Conservation (phyloP, 2,797 vertebrate species). For the Nasua narica region DNA sequence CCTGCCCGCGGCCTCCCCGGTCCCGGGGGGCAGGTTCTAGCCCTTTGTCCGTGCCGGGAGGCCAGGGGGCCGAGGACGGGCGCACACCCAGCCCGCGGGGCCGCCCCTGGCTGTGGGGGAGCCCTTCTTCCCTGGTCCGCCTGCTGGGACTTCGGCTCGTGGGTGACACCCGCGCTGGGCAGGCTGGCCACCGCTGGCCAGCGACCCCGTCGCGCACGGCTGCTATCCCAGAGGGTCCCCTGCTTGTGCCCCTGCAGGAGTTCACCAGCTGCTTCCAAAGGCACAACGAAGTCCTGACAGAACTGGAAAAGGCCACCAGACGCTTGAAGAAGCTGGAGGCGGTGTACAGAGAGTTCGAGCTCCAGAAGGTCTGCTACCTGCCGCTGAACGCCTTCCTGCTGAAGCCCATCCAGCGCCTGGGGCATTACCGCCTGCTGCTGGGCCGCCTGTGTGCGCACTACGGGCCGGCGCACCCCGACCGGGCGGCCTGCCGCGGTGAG, state of each 20-base stretch:
- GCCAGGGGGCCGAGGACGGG: too few relatives aligned
- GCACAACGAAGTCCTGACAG: constrained; percentile 91
- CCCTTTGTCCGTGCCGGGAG: not conserved
- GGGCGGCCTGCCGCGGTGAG: constrained; percentile 91
- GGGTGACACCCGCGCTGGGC: fast-evolving
- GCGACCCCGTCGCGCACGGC: fast-evolving
- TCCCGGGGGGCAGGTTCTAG: not conserved
- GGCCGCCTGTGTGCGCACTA: constrained; percentile 91
- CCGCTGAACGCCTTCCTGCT: constrained; percentile 96
- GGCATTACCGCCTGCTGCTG: constrained; percentile 95
- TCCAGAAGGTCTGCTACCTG: constrained; percentile 98
- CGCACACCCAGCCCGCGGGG: fast-evolving
- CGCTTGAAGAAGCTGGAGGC: constrained; percentile 91
- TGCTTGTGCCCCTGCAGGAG: constrained; percentile 80
- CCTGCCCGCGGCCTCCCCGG: not conserved
- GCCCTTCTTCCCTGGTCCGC: not conserved
- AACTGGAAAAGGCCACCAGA: constrained; percentile 93
- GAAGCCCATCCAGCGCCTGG: constrained; percentile 96
- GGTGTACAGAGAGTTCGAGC: constrained; percentile 95
- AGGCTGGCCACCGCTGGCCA: not conserved
- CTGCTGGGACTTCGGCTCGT: fast-evolving
- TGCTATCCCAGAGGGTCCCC: not conserved
- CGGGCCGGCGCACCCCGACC: constrained; percentile 86
- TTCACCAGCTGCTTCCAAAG: constrained; percentile 92
- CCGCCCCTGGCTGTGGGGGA: not conserved